A percentile compares a stretch with the other conserved stretches of the same genome.
Conservation (phyloP, 1,140 invertebrate genomes). For the Wiebesia pumilae region DNA sequence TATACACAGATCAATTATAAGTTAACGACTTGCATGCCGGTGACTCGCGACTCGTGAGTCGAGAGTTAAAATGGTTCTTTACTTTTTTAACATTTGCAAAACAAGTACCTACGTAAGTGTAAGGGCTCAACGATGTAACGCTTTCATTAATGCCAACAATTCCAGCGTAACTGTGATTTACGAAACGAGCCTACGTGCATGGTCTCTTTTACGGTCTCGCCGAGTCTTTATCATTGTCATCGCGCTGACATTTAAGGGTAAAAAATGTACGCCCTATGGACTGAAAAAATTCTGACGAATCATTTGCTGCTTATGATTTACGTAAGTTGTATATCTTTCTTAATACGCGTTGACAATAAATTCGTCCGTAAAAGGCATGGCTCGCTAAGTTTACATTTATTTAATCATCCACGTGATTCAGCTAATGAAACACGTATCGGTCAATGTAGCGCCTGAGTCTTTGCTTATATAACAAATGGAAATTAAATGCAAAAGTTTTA, state of each 20-base stretch:
- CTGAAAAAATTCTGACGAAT: constrained; percentile 52
- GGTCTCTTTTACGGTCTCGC: constrained; percentile 42
- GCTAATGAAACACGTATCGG: constrained; percentile 41
- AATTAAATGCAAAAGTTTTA: neutral
- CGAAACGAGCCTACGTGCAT: constrained; percentile 58
- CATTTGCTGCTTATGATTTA: constrained; percentile 51
- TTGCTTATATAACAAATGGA: neutral
- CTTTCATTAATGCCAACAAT: constrained; percentile 67
- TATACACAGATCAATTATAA: constrained; percentile 62
- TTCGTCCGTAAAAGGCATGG: constrained; percentile 34
- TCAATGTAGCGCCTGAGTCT: neutral
- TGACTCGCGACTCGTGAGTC: constrained; percentile 14
- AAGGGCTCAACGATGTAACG: constrained; percentile 59
- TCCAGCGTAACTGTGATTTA: constrained; percentile 65
- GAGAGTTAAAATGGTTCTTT: constrained; percentile 24
- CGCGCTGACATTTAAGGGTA: constrained; percentile 51
- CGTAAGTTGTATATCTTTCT: constrained; percentile 51
- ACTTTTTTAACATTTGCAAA: constrained; percentile 33
- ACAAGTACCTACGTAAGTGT: constrained; percentile 23
- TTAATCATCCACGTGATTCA: constrained; percentile 48
- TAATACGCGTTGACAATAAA: constrained; percentile 52
- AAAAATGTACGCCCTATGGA: constrained; percentile 48
- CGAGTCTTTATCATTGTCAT: constrained; percentile 54
- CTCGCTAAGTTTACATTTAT: constrained; percentile 42
- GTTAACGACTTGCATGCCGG: constrained; percentile 58